Conservation (phyloP, 2,113 vertebrate species). For the Cnemophilus loriae region DNA sequence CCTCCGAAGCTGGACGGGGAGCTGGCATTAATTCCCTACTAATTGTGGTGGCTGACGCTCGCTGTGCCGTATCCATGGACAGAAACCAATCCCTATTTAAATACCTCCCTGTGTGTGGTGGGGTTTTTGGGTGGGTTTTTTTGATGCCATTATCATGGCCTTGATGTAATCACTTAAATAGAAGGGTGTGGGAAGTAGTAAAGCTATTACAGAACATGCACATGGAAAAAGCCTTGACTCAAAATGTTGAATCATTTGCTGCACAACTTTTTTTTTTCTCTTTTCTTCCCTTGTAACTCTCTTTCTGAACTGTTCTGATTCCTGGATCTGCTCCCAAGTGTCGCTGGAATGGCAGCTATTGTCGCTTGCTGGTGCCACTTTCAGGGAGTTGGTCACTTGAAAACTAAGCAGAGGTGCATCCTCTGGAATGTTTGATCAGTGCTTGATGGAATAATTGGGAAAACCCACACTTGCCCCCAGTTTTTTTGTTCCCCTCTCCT, state of each 20-base stretch:
- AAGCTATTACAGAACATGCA: conserved; percentile 60
- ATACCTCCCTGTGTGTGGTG: background rate
- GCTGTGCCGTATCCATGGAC: background rate
- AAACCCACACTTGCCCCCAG: background rate
- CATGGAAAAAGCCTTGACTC: conserved; percentile 55
- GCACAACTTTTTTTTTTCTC: background rate
- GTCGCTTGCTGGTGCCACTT: background rate
- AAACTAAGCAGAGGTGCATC: background rate
- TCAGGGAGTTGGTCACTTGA: background rate
- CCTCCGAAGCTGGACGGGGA: background rate
- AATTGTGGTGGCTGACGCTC: background rate
- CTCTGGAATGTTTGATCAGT: background rate
- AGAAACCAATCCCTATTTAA: background rate
- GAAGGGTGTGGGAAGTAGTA: conserved; percentile 61
- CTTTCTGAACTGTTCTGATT: background rate
- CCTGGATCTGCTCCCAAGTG: background rate
- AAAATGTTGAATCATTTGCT: conserved; percentile 52
- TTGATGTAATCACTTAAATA: conserved; percentile 63
- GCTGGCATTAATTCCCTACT: background rate
- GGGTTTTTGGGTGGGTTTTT: conserved; percentile 31
- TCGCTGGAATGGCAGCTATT: background rate
- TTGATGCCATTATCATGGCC: conserved; percentile 59
- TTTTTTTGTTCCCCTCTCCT: background rate
- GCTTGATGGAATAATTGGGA: background rate
- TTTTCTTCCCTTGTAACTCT: background rate